phyloP scores from a whole-genome alignment of 2,113 vertebrate species.

The Muscicapa adusta region DNA sequence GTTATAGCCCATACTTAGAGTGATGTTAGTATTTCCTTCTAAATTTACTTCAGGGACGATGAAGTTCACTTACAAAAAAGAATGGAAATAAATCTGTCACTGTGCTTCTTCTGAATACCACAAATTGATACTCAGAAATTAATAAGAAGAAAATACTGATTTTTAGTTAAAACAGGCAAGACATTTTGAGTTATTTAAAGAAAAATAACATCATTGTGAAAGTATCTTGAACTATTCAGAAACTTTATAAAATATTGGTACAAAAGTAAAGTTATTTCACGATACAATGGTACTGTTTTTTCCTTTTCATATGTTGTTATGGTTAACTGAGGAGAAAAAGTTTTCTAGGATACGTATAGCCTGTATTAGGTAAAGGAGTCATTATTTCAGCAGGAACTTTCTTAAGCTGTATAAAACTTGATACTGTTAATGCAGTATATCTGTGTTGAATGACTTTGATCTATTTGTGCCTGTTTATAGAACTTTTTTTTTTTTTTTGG shows the following conservation, averaged over 20 bases:
- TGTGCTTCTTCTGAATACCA: background rate
- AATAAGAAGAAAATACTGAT: background rate
- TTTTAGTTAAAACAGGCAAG: background rate
- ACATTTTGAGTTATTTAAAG: background rate
- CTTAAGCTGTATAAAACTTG: background rate
- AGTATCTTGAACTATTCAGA: background rate
- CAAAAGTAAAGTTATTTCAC: background rate
- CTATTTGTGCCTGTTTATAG: background rate
- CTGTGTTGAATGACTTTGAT: background rate
- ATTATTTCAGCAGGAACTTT: background rate
- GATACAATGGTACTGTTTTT: background rate
- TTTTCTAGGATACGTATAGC: background rate
- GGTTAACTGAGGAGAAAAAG: background rate
- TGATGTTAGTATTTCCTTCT: background rate
- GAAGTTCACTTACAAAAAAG: background rate
- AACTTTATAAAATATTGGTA: background rate
- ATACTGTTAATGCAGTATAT: background rate
- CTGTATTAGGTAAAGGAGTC: background rate
- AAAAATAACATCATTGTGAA: background rate
- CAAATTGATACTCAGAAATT: background rate
- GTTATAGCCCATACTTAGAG: background rate
- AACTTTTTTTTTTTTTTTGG: background rate
- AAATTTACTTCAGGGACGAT: background rate
- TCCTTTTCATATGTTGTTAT: background rate
- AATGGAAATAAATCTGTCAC: background rate